phyloP scores from a whole-genome alignment of 2,888 invertebrate species.

The Caenorhabditis sulstoni region DNA sequence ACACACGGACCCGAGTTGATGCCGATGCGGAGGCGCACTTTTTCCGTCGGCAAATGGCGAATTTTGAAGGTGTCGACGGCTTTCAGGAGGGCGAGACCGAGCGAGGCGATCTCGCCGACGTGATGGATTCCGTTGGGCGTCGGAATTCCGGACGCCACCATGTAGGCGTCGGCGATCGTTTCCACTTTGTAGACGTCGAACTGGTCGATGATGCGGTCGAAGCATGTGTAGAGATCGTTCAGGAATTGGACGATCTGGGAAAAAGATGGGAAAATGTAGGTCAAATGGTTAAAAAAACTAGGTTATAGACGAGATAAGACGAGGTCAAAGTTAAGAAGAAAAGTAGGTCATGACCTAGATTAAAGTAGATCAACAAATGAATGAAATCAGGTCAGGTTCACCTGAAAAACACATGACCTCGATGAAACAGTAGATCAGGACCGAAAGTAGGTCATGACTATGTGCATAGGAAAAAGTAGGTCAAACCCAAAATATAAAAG shows the following conservation, averaged over 20 bases:
- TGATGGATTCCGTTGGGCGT: conserved; percentile 67
- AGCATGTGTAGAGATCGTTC: conserved; percentile 70
- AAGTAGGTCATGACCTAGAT: too few relatives aligned
- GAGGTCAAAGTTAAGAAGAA: too few relatives aligned
- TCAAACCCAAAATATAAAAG: neutral
- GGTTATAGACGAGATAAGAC: too few relatives aligned
- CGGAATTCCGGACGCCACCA: conserved; percentile 70
- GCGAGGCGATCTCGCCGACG: conserved; percentile 73
- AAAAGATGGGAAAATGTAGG: neutral
- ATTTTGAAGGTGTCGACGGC: conserved; percentile 78
- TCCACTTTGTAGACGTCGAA: conserved; percentile 75
- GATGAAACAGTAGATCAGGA: too few relatives aligned
- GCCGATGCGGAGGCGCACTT: conserved; percentile 67
- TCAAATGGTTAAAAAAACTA: too few relatives aligned
- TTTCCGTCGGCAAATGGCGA: conserved; percentile 67
- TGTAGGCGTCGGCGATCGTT: conserved; percentile 70
- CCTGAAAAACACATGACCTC: too few relatives aligned
- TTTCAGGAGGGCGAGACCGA: conserved; percentile 64
- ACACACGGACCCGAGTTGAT: conserved; percentile 67
- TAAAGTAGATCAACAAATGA: too few relatives aligned
- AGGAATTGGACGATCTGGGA: conserved; percentile 83
- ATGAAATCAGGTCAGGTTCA: too few relatives aligned
- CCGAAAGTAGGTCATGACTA: too few relatives aligned
- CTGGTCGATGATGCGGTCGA: conserved; percentile 67
- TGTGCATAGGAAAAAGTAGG: too few relatives aligned